A percentile compares a stretch with the other conserved stretches of the same genome.
These are phyloP conservation scores for Parascotia fuliginaria DNA, from an alignment of 2,888 invertebrate genomes.

Conservation along the genomic window DNA sequence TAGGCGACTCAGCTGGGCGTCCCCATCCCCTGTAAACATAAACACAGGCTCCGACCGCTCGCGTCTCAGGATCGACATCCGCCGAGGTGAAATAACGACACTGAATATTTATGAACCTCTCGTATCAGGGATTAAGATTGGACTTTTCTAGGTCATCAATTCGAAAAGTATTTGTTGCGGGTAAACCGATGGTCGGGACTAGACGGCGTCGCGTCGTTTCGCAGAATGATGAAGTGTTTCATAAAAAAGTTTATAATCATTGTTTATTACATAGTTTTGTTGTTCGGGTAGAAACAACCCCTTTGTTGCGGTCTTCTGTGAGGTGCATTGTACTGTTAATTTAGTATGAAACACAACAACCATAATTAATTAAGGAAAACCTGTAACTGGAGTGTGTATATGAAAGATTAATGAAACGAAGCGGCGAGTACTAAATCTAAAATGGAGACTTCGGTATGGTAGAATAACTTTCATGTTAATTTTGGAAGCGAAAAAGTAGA, in stretches of 20 bases:
- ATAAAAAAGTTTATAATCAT: conserved; percentile 36
- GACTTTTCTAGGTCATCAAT: conserved; percentile 79
- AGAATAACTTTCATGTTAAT: conserved; percentile 2
- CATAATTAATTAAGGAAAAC: conserved; percentile 33
- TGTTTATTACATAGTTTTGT: conserved; percentile 23
- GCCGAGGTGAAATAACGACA: conserved; percentile 81
- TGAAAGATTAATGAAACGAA: conserved; percentile 37
- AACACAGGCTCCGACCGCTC: conserved; percentile 68
- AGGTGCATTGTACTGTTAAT: conserved; percentile 30
- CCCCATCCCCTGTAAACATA: conserved; percentile 77
- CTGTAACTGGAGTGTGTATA: conserved; percentile 20
- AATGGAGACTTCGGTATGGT: conserved; percentile 11
- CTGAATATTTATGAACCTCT: conserved; percentile 82
- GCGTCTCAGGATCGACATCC: conserved; percentile 73
- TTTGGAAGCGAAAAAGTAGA: neutral
- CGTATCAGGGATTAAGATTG: conserved; percentile 79
- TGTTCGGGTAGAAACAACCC: conserved; percentile 28
- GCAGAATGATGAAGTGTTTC: conserved; percentile 25
- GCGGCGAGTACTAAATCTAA: conserved; percentile 15
- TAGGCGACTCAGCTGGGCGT: conserved; percentile 74
- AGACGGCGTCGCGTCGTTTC: conserved; percentile 16
- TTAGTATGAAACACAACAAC: conserved; percentile 31
- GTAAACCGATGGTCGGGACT: conserved; percentile 35
- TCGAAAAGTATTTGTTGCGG: conserved; percentile 54
- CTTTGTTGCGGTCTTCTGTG: conserved; percentile 14